Evolutionary conservation across 2,113 vertebrate species (phyloP), one percentile per base, ranked within the genome.

Genomic region (Cisticola juncidis): DNA sequence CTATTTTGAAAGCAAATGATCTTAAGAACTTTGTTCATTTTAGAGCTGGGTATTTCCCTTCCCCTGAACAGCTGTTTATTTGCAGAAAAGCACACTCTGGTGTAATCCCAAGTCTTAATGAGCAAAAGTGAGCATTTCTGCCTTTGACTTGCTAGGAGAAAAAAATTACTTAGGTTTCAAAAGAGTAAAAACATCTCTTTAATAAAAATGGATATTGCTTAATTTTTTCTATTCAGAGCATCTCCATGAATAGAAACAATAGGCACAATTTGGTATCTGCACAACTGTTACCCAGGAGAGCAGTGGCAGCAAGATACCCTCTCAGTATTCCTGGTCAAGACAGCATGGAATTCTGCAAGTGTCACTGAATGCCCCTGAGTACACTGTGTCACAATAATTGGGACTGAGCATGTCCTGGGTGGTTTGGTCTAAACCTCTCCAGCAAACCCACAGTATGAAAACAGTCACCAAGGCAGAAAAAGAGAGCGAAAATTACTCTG

Each of bases 11-110:
- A 94, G 72, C 20, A 94, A 94, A 94, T 50, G 26, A n/a, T 88
- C 72, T 91, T 71, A 93, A 92, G 83, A 88, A 95, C 40, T 92
- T 95, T 53, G 72, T 18, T 94, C 64, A 88, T 93, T 97, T 96
- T 68, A 89, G 57, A 86, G 31, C 26, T 90, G 81, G 44, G 80
- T 83, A 81, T 81, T 92, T 95, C 92, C 69, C 61, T 87, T 85
- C 33, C 87, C 60, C 88, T 74, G 88, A 96, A 79, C 91, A 95
- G 88, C 51, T 94, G 81, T 79, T 95, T 91, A 64, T 69, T 91
- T 69, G 58, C 42, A 79, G 69, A 71, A 74, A 91, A 92, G 14
- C 48, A 36, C 40, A 68, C 89, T 87, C 83, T 68, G 36, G 81
- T 94, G 83, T 72, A 72, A 81, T 78, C 48, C 25, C 14, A 72